Conservation (phyloP, 2,888 invertebrate species). For the Lithodes maja region DNA sequence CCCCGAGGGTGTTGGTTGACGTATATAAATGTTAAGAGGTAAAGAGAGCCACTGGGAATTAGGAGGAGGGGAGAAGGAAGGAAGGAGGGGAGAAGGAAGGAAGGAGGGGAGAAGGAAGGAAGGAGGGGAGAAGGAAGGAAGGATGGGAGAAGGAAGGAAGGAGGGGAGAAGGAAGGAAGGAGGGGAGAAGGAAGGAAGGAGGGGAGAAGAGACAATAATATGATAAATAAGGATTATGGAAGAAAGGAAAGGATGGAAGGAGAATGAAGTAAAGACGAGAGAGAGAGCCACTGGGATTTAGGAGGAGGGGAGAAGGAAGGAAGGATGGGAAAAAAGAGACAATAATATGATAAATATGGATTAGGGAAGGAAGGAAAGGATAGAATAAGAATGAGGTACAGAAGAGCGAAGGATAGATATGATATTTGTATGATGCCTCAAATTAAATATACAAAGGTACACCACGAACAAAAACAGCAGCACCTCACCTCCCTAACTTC, state of each 20-base stretch:
- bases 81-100: background rate
- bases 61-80: background rate
- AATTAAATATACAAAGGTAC: no score
- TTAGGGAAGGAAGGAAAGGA: background rate
- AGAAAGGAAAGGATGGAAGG: background rate
- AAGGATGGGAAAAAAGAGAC: background rate
- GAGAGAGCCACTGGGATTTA: background rate
- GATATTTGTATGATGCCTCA: no score
- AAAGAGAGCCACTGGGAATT: background rate
- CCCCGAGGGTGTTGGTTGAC: background rate
- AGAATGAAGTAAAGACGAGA: background rate
- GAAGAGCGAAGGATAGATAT: background rate
- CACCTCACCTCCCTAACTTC: no score
- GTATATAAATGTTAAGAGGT: background rate
- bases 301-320: background rate
- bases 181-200: background rate
- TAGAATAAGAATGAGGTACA: background rate
- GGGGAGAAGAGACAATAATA: background rate
- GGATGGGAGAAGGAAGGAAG: background rate
- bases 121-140: background rate
- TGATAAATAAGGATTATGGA: background rate
- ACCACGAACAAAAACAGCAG: no score
- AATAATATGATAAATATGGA: background rate
- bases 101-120: background rate
- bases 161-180: background rate